Base-by-base conservation (phyloP, 2,113 vertebrate genomes). In the Halichoeres trimaculatus region DNA sequence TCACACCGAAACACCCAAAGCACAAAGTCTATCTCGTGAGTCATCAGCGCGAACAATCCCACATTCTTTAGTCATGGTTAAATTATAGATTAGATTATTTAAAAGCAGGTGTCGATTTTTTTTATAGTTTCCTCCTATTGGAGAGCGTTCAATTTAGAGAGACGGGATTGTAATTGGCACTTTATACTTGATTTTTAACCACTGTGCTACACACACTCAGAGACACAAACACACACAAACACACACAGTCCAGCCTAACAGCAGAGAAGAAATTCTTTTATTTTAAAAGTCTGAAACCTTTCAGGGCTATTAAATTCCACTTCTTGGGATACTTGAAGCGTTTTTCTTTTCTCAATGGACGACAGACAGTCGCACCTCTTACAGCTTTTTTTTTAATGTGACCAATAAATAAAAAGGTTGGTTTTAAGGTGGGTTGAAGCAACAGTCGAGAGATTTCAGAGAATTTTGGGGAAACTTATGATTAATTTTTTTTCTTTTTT, bases 321-420 rank as follows among this genome's bases (percentile, higher is more conserved):
- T 78, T 43, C 74, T 78, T 43, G 30, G 43, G 80, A 87, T 79
- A 82, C 88, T 89, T 88, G 85, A 83, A 91, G 61, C 35, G 78
- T 53, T 70, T 36, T 75, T 48, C 40, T 19, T 74, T 0, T 35
- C 24, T 36, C 13, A 51, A 52, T 9, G 10, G 48, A 22, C 38
- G n/a, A 51, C 5, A 10, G 13, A 47, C 23, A 22, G 50, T 67
- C 55, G 1, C 48, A 20, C 62, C 48, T 65, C 54, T 76, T 6
- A 36, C 8, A 4, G 2, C 14, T 64, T 71, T 43, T 8, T 9
- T 62, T 78, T 73, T 53, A 50, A 16, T 41, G 60, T 84, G 78
- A 82, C 62, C 62, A 54, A 35, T 57, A 36, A 30, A 30, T 30
- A 4, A 30, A 53, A 12, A 22, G 23, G 8, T 63, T 23, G 48